Conservation (phyloP, 1,140 invertebrate genomes). For the Xylocopa sonorina region DNA sequence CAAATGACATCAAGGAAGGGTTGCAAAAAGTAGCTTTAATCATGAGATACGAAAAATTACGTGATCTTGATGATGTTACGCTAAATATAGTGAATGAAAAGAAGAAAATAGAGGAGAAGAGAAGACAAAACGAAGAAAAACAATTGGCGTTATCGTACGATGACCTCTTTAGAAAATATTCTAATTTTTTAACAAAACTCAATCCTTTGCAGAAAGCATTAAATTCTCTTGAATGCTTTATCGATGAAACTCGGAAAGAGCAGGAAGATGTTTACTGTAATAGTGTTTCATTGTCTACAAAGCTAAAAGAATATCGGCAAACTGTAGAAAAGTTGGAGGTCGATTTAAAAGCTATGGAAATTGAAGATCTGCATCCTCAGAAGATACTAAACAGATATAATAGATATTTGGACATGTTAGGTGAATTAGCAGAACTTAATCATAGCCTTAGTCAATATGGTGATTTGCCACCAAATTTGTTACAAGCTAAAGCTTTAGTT, state of each 20-base stretch:
- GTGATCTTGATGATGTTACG: conserved; percentile 64
- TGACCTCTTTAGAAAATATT: conserved; percentile 65
- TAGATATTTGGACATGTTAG: conserved; percentile 62
- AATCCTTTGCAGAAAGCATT: conserved; percentile 61
- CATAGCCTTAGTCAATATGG: conserved; percentile 66
- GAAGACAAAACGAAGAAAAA: conserved; percentile 65
- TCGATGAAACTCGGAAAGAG: conserved; percentile 58
- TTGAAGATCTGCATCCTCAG: conserved; percentile 63
- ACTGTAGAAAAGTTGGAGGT: conserved; percentile 63
- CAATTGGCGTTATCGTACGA: conserved; percentile 68
- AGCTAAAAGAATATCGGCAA: conserved; percentile 71
- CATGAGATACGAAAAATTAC: conserved; percentile 67
- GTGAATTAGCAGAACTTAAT: conserved; percentile 68
- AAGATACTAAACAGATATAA: conserved; percentile 71
- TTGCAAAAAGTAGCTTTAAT: conserved; percentile 65
- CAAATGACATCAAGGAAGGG: conserved; percentile 68
- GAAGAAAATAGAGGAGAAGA: conserved; percentile 65
- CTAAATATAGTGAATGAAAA: conserved; percentile 64
- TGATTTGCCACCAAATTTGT: conserved; percentile 75
- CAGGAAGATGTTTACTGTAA: conserved; percentile 61
- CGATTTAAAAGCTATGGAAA: conserved; percentile 65
- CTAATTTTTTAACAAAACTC: conserved; percentile 65
- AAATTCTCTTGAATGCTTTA: conserved; percentile 50
- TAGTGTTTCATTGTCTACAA: conserved; percentile 63
- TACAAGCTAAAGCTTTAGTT: conserved; percentile 74